Percentiles rank a stretch among this genome's conserved stretches.
These are phyloP conservation scores for Sycophila sp. DNA, from an alignment of 1,140 invertebrate species.

Conservation along the genomic window DNA sequence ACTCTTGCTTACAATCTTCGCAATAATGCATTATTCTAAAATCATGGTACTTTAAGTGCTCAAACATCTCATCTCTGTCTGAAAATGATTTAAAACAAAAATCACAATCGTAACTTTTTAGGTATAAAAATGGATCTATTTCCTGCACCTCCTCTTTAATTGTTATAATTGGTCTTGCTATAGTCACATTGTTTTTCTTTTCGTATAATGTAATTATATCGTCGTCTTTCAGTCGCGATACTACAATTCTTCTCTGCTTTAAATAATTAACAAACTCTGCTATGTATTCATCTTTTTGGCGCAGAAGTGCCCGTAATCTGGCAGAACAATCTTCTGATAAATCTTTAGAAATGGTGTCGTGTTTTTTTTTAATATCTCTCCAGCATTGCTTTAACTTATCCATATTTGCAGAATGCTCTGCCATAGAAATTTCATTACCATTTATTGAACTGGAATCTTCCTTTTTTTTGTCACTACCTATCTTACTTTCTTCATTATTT, in stretches of 20 bases:
- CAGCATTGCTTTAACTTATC: conserved; percentile 38
- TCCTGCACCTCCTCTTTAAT: conserved; percentile 22
- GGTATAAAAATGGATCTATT: conserved; percentile 42
- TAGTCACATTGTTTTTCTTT: conserved; percentile 41
- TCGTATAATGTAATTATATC: conserved; percentile 59
- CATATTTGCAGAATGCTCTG: background rate
- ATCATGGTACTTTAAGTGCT: conserved; percentile 60
- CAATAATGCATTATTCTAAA: conserved; percentile 60
- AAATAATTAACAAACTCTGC: conserved; percentile 61
- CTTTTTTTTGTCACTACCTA: background rate
- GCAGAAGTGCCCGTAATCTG: conserved; percentile 33
- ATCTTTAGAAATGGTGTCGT: conserved; percentile 24
- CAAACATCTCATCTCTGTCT: conserved; percentile 52
- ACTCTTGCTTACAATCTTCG: conserved; percentile 61
- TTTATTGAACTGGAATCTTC: background rate
- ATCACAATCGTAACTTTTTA: conserved; percentile 56
- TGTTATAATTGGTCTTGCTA: conserved; percentile 37
- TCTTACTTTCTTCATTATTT: background rate
- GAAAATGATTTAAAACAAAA: conserved; percentile 58
- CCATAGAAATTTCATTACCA: background rate
- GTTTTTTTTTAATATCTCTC: conserved; percentile 36
- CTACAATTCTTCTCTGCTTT: conserved; percentile 58
- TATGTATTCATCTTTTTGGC: conserved; percentile 44
- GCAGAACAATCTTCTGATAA: conserved; percentile 16
- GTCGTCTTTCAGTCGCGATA: conserved; percentile 57